Evolutionary conservation across 2,797 vertebrate species (phyloP).

Genomic region (Chrosomus eos): DNA sequence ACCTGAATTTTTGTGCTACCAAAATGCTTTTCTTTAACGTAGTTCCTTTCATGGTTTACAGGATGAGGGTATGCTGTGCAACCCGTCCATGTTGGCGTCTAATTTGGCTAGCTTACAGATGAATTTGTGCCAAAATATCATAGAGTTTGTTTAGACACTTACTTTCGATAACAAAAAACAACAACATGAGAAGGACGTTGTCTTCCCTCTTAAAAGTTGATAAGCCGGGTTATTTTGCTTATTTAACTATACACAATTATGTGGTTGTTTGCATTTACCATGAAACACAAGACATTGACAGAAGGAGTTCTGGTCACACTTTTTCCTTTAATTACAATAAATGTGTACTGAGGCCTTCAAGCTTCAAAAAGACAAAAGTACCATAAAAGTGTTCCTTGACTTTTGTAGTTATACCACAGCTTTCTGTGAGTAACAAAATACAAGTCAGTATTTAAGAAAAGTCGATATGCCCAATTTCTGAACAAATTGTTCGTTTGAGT

Average conservation of each 20-base stretch:
- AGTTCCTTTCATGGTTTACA: not conserved
- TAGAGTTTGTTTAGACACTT: not conserved
- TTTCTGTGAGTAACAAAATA: not conserved
- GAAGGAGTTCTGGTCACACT: not conserved
- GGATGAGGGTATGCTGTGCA: not conserved
- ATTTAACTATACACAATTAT: not conserved
- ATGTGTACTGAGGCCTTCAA: not conserved
- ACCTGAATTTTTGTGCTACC: not conserved
- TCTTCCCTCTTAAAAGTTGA: not conserved
- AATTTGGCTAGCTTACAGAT: not conserved
- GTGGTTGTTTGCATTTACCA: not conserved
- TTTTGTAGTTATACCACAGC: not conserved
- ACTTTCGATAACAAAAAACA: not conserved
- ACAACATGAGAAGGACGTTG: not conserved
- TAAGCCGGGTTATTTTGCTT: constrained; percentile 3
- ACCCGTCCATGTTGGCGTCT: not conserved
- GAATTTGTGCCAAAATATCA: not conserved
- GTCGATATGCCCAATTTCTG: not conserved
- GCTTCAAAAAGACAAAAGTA: not conserved
- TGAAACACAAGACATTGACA: not conserved
- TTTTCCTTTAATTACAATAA: not conserved
- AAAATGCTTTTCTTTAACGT: not conserved
- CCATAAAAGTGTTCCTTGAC: not conserved
- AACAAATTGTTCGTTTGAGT: not conserved
- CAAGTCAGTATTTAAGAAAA: not conserved